Conservation (phyloP, 1,140 invertebrate genomes). For the Eubasilissa regina region DNA sequence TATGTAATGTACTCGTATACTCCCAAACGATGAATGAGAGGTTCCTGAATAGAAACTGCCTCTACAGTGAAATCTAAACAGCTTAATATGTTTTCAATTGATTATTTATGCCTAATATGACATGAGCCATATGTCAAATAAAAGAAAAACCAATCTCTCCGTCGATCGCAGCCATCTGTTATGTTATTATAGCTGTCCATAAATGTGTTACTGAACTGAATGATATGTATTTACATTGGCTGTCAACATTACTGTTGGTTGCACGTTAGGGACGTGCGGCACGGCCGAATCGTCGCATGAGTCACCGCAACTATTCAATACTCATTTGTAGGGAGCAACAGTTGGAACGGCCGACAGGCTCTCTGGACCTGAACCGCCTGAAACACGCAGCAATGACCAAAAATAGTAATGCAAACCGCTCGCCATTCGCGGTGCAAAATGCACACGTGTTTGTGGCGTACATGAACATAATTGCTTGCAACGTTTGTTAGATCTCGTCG, state of each 20-base stretch:
- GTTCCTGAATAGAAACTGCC: background rate
- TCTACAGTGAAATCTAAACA: background rate
- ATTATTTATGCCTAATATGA: constrained; percentile 13
- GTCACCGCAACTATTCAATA: constrained; percentile 11
- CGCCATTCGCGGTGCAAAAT: constrained; percentile 25
- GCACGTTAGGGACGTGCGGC: background rate
- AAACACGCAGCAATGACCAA: constrained; percentile 27
- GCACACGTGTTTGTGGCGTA: constrained; percentile 21
- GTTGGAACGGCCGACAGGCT: too few relatives aligned
- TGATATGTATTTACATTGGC: constrained; percentile 9
- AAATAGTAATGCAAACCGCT: constrained; percentile 14
- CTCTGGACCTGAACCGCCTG: background rate
- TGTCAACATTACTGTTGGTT: background rate
- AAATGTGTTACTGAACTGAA: constrained; percentile 19
- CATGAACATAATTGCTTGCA: constrained; percentile 18
- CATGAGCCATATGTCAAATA: constrained; percentile 19
- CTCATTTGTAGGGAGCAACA: constrained; percentile 14
- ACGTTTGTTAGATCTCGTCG: constrained; percentile 28
- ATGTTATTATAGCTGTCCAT: constrained; percentile 12
- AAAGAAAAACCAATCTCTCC: constrained; percentile 17
- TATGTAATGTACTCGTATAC: too few relatives aligned
- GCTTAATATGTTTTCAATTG: constrained; percentile 6
- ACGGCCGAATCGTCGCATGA: constrained; percentile 14
- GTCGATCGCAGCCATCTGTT: constrained; percentile 26
- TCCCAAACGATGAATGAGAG: too few relatives aligned